Evolutionary conservation across 2,888 invertebrate species (phyloP), one percentile per base, ranked within the genome.

Genomic region (Drepana falcataria): DNA sequence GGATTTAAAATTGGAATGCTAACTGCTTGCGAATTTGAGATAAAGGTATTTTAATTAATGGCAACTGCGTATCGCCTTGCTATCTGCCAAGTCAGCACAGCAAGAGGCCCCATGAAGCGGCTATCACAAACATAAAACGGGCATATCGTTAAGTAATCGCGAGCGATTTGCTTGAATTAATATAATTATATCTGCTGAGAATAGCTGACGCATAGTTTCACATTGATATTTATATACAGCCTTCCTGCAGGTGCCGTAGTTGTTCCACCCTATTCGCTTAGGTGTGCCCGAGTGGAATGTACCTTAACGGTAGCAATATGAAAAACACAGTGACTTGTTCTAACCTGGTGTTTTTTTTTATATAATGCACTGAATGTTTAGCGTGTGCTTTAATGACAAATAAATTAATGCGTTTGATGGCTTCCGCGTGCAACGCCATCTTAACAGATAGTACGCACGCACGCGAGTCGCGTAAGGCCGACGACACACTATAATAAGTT

Each of bases 381-480:
- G 9, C 9, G 6, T 40, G 35, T 21, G 21, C 21, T 21, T 21
- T 21, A 21, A 21, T 51, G 33, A 51, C 40, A 51, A 41, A 51
- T 51, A 51, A 51, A 51, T 51, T 34, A 51, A 51, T 51, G 40
- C 51, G 34, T 51, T 49, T 51, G 51, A 51, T 40, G 40, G 49
- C 35, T 54, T 49, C 54, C 49, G 54, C 47, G 49, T 54, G 35
- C 44, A 52, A 21, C 40, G 49, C 34, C 37, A 40, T 49, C 49
- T 21, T 21, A 21, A n/a, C 49, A 49, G 49, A 4, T 40, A 51
- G 49, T 41, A 49, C 33, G 52, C 48, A 49, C 33, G 52, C 58
- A 54, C 56, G 56, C 56, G 56, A 56, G 52, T n/a, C 47, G 47
- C 35, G 37, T 21, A n/a, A n/a, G 44, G 44, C 44, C 44, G 44